Evolutionary conservation across 1,140 invertebrate species (phyloP), one percentile per base, ranked within the genome.

Genomic region (Nymphalis io): DNA sequence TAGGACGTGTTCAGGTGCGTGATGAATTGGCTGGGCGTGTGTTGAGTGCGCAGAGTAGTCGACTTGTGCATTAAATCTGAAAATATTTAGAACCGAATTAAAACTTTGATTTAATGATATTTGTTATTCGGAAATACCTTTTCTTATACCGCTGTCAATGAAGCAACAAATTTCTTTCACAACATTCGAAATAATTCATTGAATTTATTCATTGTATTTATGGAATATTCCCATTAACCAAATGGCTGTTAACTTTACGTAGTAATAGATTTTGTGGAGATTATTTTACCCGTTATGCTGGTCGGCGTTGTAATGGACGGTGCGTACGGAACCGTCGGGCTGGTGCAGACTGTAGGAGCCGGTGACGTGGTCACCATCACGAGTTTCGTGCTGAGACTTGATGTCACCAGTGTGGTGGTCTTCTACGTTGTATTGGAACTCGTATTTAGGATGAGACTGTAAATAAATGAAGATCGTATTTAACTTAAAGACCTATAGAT

Each of bases 311-410:
- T 90, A 88, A 39, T 91, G 77, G 5, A 92, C 87, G 44, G 82
- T 84, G 42, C 83, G 79, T 59, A 82, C 74, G 42, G 82, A 78
- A 51, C 88, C 91, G 27, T 88, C 85, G 40, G 93, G 88, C 74
- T 93, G 88, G 48, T 92, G 76, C 33, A 93, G 77, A 18, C 82
- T 85, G 80, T 93, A 93, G 23, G 82, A 82, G 33, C 92, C 92
- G 44, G 85, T 86, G 18, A 93, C 88, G 3, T 83, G 76, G 75
- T 82, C 92, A 76, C 79, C 78, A 80, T 91, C 69, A 40, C 82
- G 79, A 38, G 67, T 64, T 71, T 87, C 83, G 42, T 84, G 79
- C 38, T 87, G 83, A 69, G 72, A 81, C 77, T 85, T 87, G 70
- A 79, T 71, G 79, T 87, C 82, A 10, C 80, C 79, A 18, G 83